Percentiles rank a stretch among this genome's conserved stretches.
phyloP scores from a whole-genome alignment of 2,113 vertebrate species.

The Trematomus loennbergii region DNA sequence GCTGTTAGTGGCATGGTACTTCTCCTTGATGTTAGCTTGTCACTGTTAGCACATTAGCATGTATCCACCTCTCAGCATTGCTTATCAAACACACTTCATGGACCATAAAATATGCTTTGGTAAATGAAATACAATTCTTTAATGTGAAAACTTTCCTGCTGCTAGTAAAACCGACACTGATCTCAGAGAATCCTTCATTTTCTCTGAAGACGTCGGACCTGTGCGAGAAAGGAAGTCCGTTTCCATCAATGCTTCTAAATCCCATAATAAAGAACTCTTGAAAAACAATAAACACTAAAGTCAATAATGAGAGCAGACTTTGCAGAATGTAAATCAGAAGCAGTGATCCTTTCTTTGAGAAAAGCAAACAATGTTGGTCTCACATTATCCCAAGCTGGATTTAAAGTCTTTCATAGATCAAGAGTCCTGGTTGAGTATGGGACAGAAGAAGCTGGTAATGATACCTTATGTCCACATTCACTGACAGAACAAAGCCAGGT shows the following conservation, averaged over 20 bases:
- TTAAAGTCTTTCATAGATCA: slow-evolving; percentile 5
- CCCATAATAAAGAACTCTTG: slow-evolving; percentile 33
- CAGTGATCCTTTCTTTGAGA: slow-evolving; percentile 36
- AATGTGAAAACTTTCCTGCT: background rate
- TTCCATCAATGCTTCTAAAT: slow-evolving; percentile 41
- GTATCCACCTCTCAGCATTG: too few species aligned
- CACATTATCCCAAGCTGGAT: background rate
- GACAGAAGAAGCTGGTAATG: slow-evolving; percentile 42
- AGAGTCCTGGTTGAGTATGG: slow-evolving; percentile 24
- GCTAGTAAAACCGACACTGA: background rate
- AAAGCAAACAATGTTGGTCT: slow-evolving; percentile 36
- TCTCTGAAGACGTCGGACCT: background rate
- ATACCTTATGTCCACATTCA: slow-evolving; percentile 19
- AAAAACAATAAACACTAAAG: slow-evolving; percentile 1
- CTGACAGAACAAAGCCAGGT: background rate
- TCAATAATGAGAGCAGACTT: slow-evolving; percentile 34
- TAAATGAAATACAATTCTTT: background rate
- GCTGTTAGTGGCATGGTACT: too few species aligned
- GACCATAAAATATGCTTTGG: too few species aligned
- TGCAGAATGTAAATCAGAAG: slow-evolving; percentile 31
- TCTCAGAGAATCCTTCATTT: background rate
- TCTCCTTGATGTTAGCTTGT: too few species aligned
- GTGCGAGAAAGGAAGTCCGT: slow-evolving; percentile 29
- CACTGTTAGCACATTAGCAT: too few species aligned
- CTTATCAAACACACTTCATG: too few species aligned